phyloP scores from a whole-genome alignment of 1,140 invertebrate species.

The Tetramorium alpestre region DNA sequence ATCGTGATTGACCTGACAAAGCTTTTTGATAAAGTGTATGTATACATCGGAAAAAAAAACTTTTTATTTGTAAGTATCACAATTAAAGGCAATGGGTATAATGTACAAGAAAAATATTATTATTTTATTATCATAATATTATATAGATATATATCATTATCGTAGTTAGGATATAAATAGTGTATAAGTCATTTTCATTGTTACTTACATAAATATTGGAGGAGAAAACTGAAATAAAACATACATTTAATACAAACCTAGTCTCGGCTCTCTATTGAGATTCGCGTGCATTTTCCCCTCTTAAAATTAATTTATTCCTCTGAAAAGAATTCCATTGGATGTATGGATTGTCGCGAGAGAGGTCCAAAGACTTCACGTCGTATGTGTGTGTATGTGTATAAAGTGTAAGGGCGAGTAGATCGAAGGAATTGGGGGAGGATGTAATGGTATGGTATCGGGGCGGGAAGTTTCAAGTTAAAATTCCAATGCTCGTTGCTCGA shows the following conservation, averaged over 20 bases:
- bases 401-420: too few relatives aligned
- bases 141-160: constrained; percentile 79
- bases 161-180: constrained; percentile 82
- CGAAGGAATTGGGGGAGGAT: background rate
- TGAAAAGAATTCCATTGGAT: background rate
- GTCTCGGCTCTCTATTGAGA: background rate
- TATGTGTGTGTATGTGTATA: too few relatives aligned
- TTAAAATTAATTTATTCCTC: background rate
- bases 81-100: constrained; percentile 84
- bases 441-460: constrained; percentile 64
- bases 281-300: background rate
- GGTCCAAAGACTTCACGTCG: too few relatives aligned
- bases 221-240: constrained; percentile 83
- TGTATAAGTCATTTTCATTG: constrained; percentile 85
- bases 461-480: constrained; percentile 76
- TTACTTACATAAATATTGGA: constrained; percentile 86
- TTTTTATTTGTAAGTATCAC: constrained; percentile 80
- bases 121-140: constrained; percentile 84
- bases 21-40: constrained; percentile 60
- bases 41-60: constrained; percentile 66
- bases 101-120: constrained; percentile 81
- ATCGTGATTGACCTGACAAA: constrained; percentile 54
- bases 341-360: too few relatives aligned
- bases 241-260: constrained; percentile 83
- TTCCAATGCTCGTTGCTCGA: constrained; percentile 63